Evolutionary conservation across 2,797 vertebrate species (phyloP), one percentile per base, ranked within the genome.

Genomic region (Cirrhinus molitorella): DNA sequence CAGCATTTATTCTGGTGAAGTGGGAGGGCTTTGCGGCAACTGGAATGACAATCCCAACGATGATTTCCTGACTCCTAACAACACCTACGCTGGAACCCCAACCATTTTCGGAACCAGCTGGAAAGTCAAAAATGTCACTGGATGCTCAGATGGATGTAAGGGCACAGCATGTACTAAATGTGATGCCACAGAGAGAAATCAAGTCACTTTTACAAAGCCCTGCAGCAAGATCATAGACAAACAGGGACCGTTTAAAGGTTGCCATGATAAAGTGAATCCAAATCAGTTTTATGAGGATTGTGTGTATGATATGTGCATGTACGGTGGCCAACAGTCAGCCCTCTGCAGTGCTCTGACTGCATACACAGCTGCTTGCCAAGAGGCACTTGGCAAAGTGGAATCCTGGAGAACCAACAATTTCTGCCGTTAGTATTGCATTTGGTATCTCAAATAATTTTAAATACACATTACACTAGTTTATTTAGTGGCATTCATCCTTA

Each of bases 21-120:
- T 92, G 7, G 91, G 91, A 0, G 95, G 95, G 13, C 93, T 96
- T 16, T 96, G 95, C 2, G 94, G 95, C 16, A 94, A 95, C 90
- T 94, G 92, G 90, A 95, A 96, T 34, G 47, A 70, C 12, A 84
- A 93, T 12, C 3, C 16, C 0, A 73, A 25, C 0, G 94, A 95
- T 0, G 95, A 95, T 88, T 85, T 90, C 55, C 71, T 49, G 8
- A 92, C 89, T 11, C 89, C 91, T 0, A 68, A 91, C 0, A 92
- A 91, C 17, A 90, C 88, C 0, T 19, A 17, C 2, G 85, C 87
- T 0, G 77, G 87, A 0, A 81, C 81, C 0, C 49, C 89, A 0
- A 86, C 88, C 3, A 49, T 71, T 1, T 92, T 96, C 87, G 95
- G 94, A 0, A 76, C 91, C 3, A 94, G 94, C 85, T 97, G 95